A percentile compares a stretch with the other conserved stretches of the same genome.
Evolutionary conservation across 2,797 vertebrate genomes (phyloP).

Genomic region (Sciurus vulgaris): DNA sequence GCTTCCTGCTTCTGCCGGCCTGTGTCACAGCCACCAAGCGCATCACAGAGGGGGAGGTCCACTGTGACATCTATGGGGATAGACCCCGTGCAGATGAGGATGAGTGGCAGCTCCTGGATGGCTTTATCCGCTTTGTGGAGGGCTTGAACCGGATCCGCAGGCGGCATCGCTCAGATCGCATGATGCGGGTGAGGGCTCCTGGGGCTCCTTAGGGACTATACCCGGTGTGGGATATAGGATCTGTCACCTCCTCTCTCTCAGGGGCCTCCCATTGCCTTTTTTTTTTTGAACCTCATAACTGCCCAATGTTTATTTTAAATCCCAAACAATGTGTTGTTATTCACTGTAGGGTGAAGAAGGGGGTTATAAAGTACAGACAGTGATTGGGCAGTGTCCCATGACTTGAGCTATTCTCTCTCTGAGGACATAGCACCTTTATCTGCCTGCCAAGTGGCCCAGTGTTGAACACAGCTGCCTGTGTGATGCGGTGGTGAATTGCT

Average conservation of each 20-base stretch:
- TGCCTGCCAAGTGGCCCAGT: background rate
- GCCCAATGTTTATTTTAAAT: background rate
- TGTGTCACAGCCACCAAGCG: constrained; percentile 94
- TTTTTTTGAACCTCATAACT: background rate
- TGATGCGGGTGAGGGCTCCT: constrained; percentile 92
- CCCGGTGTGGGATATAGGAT: background rate
- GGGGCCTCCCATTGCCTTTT: background rate
- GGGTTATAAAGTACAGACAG: background rate
- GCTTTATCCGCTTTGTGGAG: constrained; percentile 97
- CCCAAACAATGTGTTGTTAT: background rate
- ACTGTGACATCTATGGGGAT: constrained; percentile 96
- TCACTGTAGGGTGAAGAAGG: background rate
- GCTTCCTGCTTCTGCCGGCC: constrained; percentile 96
- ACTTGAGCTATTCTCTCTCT: background rate
- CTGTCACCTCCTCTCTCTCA: background rate
- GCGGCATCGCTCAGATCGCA: constrained; percentile 96
- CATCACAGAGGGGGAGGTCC: constrained; percentile 94
- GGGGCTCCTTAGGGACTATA: no score
- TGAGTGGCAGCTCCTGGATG: constrained; percentile 95
- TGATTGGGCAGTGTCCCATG: background rate
- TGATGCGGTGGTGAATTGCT: background rate
- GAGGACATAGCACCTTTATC: background rate
- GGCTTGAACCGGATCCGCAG: constrained; percentile 97
- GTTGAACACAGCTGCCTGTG: background rate
- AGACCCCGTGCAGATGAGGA: constrained; percentile 91